Conservation (phyloP, 2,888 invertebrate species). For the Alentia gelatinosa region DNA sequence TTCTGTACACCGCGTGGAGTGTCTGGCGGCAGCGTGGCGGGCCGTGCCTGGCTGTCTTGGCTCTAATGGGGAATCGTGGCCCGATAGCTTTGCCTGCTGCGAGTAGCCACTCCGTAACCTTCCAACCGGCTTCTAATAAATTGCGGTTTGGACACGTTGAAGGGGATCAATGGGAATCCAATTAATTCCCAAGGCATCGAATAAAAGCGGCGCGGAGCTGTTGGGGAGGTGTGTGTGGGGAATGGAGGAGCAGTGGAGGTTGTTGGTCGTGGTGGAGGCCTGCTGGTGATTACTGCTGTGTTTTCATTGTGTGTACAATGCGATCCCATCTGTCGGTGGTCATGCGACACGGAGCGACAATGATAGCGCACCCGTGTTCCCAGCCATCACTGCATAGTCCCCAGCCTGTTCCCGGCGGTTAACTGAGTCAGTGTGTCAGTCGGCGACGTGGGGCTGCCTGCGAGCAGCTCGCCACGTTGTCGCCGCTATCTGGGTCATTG, state of each 20-base stretch:
- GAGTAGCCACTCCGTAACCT: neutral
- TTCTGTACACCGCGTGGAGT: neutral
- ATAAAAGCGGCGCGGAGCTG: neutral
- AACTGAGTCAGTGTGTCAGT: neutral
- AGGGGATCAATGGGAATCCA: neutral
- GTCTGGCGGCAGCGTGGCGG: neutral
- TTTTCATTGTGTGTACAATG: neutral
- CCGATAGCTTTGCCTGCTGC: neutral
- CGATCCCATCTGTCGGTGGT: constrained; percentile 1
- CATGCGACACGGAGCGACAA: neutral
- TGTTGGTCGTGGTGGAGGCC: neutral
- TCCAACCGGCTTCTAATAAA: neutral
- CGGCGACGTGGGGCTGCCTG: neutral
- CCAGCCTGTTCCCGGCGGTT: neutral
- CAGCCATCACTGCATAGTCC: neutral
- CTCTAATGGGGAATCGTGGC: neutral
- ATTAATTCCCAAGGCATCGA: neutral
- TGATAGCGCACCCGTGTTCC: neutral
- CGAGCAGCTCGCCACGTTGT: neutral
- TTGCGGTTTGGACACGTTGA: constrained; percentile 1
- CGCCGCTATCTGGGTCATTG: neutral
- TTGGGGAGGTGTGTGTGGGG: neutral
- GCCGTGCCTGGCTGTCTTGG: neutral
- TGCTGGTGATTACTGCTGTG: neutral
- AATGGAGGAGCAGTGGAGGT: neutral